These are phyloP conservation scores for Eurypyga helias DNA, from an alignment of 2,113 vertebrate genomes.

Conservation along the genomic window DNA sequence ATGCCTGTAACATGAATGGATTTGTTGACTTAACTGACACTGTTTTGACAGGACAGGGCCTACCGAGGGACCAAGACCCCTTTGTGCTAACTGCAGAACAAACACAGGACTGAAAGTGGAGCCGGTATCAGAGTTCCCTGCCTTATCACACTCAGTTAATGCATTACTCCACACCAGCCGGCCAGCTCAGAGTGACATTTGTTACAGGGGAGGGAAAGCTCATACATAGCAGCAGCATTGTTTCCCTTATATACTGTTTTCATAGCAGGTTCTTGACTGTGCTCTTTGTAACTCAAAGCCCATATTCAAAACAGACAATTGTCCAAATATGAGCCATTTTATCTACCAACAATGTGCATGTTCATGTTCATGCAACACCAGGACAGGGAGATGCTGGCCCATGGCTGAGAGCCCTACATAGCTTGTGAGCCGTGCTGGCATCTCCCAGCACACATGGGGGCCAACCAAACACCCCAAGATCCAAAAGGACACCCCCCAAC, in stretches of 20 bases:
- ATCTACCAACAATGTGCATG: neutral
- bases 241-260: neutral
- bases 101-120: conserved; percentile 28
- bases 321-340: neutral
- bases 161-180: neutral
- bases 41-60: conserved; percentile 11
- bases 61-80: conserved; percentile 10
- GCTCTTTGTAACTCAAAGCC: neutral
- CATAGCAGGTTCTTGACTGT: neutral
- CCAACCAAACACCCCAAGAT: neutral
- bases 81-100: conserved; percentile 43
- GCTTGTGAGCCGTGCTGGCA: neutral
- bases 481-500: neutral
- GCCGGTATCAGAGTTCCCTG: neutral
- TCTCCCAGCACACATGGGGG: neutral
- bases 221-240: neutral
- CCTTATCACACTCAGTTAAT: conserved; percentile 50
- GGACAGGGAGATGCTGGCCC: neutral
- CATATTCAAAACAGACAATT: neutral
- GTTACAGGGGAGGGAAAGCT: neutral
- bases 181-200: neutral
- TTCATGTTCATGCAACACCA: neutral
- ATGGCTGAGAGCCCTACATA: neutral
- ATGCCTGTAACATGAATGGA: neutral
- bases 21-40: conserved; percentile 46